Evolutionary conservation across 1,140 invertebrate genomes (phyloP), one percentile per base, ranked within the genome.

Genomic region (Sarcophaga peregrina): DNA sequence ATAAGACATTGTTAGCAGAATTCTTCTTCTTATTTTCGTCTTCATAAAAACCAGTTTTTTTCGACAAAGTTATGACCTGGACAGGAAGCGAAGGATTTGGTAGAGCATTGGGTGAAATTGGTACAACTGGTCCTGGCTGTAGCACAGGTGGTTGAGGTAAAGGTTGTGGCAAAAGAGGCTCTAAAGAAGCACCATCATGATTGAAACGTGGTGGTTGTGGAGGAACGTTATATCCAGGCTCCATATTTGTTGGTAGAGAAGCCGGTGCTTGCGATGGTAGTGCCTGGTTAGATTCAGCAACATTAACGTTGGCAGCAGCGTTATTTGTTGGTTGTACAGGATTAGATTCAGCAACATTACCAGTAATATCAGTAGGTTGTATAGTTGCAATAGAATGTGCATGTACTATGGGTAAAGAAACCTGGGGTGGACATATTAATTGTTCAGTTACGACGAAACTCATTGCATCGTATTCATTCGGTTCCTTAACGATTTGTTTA

Each of bases 31-130:
- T 50, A 10, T 83, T 83, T 10, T 46, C 62, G 7, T 68, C 62
- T 8, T 17, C 47, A 72, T 78, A 83, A 46, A 72, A 50, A 50
- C 82, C 58, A 7, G 75, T 80, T 45, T 83, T 83, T 37, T 75
- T 83, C 0, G 82, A 83, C 10, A 80, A 15, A 62, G 80, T 54
- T 68, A 62, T 54, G 37, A 83, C 75, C 8, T 80, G 76, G 3
- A 75, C 17, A 58, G 48, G 11, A 52, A 13, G 8, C 13, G 1
- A 5, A 52, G 50, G 50, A 10, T n/a, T n/a, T 68, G 6, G 8
- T 8, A 46, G 1, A 15, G 15, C 5, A 25, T 15, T 68, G 8
- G 15, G 68, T 72, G 58, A 46, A 58, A 17, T 48, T 11, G 50
- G 46, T 25, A 8, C 20, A 47, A 5, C 58, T 48, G 48, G 17